Evolutionary conservation across 2,113 vertebrate species (phyloP), one percentile per base, ranked within the genome.

Genomic region (Trogon surrucura): DNA sequence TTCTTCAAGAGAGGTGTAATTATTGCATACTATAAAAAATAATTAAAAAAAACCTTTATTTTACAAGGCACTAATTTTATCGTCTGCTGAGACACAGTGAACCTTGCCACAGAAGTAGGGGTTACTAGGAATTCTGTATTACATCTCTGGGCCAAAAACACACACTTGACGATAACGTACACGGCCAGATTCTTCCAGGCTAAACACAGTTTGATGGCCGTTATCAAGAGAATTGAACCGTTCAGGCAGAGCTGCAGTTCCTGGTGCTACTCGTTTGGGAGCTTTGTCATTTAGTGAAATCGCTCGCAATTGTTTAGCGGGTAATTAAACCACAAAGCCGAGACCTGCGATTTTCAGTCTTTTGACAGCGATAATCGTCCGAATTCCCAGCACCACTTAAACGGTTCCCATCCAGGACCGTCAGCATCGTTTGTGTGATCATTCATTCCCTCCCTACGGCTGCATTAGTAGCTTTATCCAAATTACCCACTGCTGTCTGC

Each of bases 321-420:
- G 84, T 96, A 96, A 98, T 97, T 97, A 98, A 98, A 97, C 89
- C 69, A 95, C 45, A 93, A 96, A 98, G 95, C 90, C 41, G 70
- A 96, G 96, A 97, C 82, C 93, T 95, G 96, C 93, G 94, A 95
- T 96, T 97, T 96, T 80, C 91, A 66, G 71, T 61, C 92, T 93
- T 96, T 84, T 41, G 72, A 97, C 97, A 95, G 96, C 92, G 96
- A 95, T 93, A 94, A 98, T 88, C 89, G 93, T 53, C 88, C 92
- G 92, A 97, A 97, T 93, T 95, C 94, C 89, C 96, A 97, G 94
- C 88, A 32, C 82, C 91, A 91, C 88, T 83, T 73, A 70, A 96
- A 94, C 34, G 41, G 89, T 89, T 97, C 93, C 94, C 44, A 25
- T 79, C 91, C 80, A 85, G 41, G 74, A 72, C 65, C 74, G 74